Evolutionary conservation across 2,888 invertebrate species (phyloP).

Genomic region (Drosophila acutilabella): DNA sequence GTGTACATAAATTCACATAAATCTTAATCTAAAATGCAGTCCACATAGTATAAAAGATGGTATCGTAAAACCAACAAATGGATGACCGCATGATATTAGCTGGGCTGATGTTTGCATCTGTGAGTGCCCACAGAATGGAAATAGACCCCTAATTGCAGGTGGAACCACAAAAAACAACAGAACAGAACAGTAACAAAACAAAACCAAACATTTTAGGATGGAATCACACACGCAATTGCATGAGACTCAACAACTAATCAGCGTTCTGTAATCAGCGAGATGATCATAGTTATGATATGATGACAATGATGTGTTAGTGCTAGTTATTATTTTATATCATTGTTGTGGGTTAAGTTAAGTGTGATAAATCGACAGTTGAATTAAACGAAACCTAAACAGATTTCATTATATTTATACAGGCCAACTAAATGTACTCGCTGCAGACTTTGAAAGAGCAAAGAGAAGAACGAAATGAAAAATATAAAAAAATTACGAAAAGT

Average conservation of each 20-base stretch:
- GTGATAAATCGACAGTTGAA: conserved; percentile 79
- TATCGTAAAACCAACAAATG: conserved; percentile 42
- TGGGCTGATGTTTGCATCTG: conserved; percentile 30
- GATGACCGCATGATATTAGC: conserved; percentile 43
- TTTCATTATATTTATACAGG: conserved; percentile 17
- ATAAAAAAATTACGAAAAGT: not conserved
- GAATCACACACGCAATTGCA: conserved; percentile 65
- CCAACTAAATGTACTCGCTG: conserved; percentile 18
- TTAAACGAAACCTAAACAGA: conserved; percentile 48
- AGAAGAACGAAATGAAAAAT: conserved; percentile 14
- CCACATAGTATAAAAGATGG: conserved; percentile 27
- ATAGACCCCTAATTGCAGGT: conserved; percentile 57
- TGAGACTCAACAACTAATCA: conserved; percentile 61
- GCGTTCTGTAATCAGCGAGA: conserved; percentile 57
- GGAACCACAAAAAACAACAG: conserved; percentile 22
- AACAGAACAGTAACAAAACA: not conserved
- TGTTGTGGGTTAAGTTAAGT: conserved; percentile 60
- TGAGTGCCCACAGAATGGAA: conserved; percentile 38
- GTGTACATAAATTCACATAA: conserved; percentile 53
- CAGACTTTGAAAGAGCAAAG: conserved; percentile 26
- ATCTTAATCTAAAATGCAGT: conserved; percentile 72
- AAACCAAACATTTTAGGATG: conserved; percentile 26
- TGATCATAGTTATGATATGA: conserved; percentile 40
- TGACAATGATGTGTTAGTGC: conserved; percentile 40
- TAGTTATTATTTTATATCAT: conserved; percentile 17